phyloP scores from a whole-genome alignment of 2,888 invertebrate species.

The Seira musarum region DNA sequence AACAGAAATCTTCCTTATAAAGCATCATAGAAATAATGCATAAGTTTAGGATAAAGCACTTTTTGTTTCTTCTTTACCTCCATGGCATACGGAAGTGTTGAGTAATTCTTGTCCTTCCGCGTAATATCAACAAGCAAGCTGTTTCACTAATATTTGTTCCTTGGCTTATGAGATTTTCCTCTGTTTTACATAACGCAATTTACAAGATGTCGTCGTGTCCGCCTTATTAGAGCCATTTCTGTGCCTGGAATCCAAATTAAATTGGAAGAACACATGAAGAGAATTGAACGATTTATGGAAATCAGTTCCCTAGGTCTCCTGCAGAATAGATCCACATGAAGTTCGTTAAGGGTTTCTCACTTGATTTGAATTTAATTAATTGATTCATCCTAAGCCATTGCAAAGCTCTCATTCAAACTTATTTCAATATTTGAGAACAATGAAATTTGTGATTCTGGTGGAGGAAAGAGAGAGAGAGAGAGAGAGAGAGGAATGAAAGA shows the following conservation, averaged over 20 bases:
- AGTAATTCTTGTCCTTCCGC: no score
- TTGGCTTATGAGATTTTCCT: neutral
- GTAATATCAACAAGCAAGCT: no score
- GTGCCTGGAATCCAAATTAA: neutral
- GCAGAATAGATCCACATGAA: neutral
- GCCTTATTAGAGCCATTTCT: neutral
- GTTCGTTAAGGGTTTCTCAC: neutral
- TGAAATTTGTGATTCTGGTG: neutral
- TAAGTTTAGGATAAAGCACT: no score
- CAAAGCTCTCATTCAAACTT: neutral
- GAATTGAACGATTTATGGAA: neutral
- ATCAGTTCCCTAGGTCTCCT: neutral
- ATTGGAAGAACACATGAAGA: neutral
- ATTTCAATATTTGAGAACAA: neutral
- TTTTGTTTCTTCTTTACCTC: no score
- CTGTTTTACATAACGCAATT: neutral
- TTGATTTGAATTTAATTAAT: neutral
- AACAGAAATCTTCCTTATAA: no score
- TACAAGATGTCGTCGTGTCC: neutral
- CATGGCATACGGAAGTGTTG: no score
- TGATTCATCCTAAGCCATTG: neutral
- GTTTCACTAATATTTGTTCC: neutral
- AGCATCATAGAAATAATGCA: no score
- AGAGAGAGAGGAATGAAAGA: neutral
- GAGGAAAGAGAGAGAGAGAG: no score